Evolutionary conservation across 64 coral and sea anemone species (phyloP).

Genomic region (Catalaphyllia jardinei): DNA sequence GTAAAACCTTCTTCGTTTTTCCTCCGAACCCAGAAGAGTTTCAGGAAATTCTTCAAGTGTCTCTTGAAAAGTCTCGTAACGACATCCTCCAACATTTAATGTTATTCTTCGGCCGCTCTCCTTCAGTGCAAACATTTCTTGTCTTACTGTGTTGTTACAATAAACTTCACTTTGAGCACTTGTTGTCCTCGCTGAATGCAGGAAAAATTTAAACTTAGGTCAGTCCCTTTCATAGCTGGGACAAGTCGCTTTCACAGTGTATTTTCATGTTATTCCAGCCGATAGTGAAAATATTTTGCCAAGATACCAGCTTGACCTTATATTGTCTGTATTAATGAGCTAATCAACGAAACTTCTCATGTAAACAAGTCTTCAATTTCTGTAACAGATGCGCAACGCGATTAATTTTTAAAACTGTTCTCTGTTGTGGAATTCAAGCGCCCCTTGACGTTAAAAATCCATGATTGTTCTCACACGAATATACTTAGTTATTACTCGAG

Average conservation of each 20-base stretch:
- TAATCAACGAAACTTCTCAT: not conserved
- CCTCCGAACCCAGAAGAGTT: slow-evolving; percentile 69
- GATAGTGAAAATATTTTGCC: slow-evolving; percentile 5
- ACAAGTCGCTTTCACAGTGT: not conserved
- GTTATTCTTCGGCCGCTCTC: slow-evolving; percentile 58
- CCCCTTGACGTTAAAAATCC: not conserved
- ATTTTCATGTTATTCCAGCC: not conserved
- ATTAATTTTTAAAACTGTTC: slow-evolving; percentile 49
- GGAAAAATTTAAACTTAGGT: not conserved
- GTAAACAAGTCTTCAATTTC: slow-evolving; percentile 35
- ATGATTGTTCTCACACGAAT: not conserved
- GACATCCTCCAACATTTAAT: slow-evolving; percentile 79
- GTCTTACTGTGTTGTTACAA: not conserved
- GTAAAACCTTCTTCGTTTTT: slow-evolving; percentile 63
- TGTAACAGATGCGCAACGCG: slow-evolving; percentile 11
- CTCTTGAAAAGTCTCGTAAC: slow-evolving; percentile 81
- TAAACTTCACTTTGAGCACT: not conserved
- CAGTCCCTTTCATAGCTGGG: not conserved
- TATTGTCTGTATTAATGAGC: slow-evolving; percentile 32
- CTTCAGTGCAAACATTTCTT: slow-evolving; percentile 4
- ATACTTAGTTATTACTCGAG: not conserved
- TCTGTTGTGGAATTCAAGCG: slow-evolving; percentile 1
- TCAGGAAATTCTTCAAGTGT: slow-evolving; percentile 80
- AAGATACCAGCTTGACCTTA: slow-evolving; percentile 9
- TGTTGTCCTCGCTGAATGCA: not conserved